Percentiles rank a stretch among this genome's conserved stretches.
These are phyloP conservation scores for Drosophila murphyi DNA, from an alignment of 1,140 invertebrate genomes.

Conservation along the genomic window DNA sequence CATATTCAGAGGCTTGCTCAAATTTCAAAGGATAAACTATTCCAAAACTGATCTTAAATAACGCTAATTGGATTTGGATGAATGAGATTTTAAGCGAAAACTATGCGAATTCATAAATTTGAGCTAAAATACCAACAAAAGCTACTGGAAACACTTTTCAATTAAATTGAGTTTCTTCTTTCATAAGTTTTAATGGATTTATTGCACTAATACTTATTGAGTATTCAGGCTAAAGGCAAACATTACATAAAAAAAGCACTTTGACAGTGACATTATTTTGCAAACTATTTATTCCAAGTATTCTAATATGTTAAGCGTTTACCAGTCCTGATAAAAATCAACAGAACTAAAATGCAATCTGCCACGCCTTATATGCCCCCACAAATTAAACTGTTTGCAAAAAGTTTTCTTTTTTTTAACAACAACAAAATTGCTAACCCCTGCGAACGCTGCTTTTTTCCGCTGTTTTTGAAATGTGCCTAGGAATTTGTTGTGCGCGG, in stretches of 20 bases:
- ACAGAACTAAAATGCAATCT: constrained; percentile 32
- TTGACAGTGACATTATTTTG: too few species aligned
- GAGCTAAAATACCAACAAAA: neutral
- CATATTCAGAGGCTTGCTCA: constrained; percentile 11
- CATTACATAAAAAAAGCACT: too few species aligned
- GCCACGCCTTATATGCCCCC: constrained; percentile 14
- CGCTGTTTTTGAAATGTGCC: constrained; percentile 63
- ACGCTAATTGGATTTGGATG: neutral
- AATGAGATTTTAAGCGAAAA: neutral
- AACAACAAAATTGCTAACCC: constrained; percentile 14
- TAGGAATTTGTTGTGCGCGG: constrained; percentile 43
- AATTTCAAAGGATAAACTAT: neutral
- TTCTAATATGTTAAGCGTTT: neutral
- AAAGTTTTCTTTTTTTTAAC: constrained; percentile 16
- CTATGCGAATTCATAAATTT: neutral
- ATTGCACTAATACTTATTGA: too few species aligned
- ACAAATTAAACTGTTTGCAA: constrained; percentile 24
- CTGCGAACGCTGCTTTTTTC: constrained; percentile 47
- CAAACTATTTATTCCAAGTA: too few species aligned
- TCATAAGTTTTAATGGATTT: too few species aligned
- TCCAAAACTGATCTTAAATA: neutral
- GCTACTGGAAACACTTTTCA: too few species aligned
- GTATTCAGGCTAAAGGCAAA: too few species aligned
- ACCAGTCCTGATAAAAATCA: constrained; percentile 22
- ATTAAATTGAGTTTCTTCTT: too few species aligned